These are phyloP conservation scores for Plecotus auritus DNA, from an alignment of 2,113 vertebrate species.

Conservation along the genomic window DNA sequence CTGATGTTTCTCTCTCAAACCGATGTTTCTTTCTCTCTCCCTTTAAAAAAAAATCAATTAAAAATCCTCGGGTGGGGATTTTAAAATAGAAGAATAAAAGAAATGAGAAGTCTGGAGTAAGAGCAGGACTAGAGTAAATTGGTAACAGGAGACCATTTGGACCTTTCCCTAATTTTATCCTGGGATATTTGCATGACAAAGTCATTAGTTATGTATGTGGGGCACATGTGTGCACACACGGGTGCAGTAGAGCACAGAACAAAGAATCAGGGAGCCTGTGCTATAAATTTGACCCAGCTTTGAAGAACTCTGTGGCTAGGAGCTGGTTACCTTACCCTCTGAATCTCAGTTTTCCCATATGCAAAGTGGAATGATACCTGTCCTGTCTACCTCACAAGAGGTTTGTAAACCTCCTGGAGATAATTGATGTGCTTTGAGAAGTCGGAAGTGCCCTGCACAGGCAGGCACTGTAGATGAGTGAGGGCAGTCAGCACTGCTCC, in stretches of 20 bases:
- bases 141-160: neutral
- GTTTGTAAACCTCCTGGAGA: neutral
- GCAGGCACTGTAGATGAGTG: neutral
- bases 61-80: neutral
- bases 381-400: neutral
- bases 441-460: neutral
- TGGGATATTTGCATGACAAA: neutral
- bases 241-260: neutral
- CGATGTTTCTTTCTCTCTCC: neutral
- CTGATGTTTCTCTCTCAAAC: neutral
- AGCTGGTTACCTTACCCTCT: neutral
- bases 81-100: neutral
- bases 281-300: neutral
- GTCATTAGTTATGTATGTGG: neutral
- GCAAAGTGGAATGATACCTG: neutral
- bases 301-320: neutral
- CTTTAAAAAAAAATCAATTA: neutral
- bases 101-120: neutral
- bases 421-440: neutral
- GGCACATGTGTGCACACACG: too few relatives aligned
- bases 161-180: neutral
- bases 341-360: neutral
- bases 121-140: neutral
- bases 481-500: neutral
- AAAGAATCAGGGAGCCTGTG: neutral